These are phyloP conservation scores for Crotalus tigris DNA, from an alignment of 2,113 vertebrate genomes.

Conservation along the genomic window DNA sequence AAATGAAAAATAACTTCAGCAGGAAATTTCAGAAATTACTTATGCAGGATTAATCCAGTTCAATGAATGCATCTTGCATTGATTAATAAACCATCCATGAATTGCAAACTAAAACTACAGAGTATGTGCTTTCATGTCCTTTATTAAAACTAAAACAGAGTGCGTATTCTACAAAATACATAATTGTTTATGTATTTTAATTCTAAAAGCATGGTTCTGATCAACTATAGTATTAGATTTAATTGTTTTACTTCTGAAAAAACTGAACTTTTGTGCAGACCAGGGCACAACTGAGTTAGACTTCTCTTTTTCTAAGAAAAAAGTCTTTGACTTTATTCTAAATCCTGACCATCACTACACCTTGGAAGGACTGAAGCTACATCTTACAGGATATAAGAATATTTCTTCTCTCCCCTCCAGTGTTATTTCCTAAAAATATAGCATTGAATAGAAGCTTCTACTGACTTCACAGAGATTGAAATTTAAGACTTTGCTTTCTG, in stretches of 20 bases:
- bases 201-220: slow-evolving; percentile 48
- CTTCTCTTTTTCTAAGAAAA: background rate
- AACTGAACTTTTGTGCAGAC: slow-evolving; percentile 37
- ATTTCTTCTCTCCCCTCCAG: background rate
- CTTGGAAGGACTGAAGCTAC: background rate
- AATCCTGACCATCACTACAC: background rate
- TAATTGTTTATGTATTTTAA: slow-evolving; percentile 63
- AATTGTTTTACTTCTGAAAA: slow-evolving; percentile 50
- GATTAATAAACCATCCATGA: slow-evolving; percentile 79
- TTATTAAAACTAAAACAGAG: slow-evolving; percentile 60
- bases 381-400: background rate
- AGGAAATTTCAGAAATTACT: slow-evolving; percentile 80
- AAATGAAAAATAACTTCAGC: slow-evolving; percentile 79
- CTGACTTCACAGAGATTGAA: background rate
- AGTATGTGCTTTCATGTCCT: slow-evolving; percentile 60
- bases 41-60: slow-evolving; percentile 82
- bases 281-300: background rate
- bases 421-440: background rate
- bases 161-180: slow-evolving; percentile 49
- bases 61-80: slow-evolving; percentile 75
- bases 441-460: background rate
- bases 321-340: background rate
- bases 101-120: slow-evolving; percentile 74
- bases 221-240: slow-evolving; percentile 39
- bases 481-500: background rate